phyloP scores from a whole-genome alignment of 2,888 invertebrate genomes.

The Bombylius discolor region DNA sequence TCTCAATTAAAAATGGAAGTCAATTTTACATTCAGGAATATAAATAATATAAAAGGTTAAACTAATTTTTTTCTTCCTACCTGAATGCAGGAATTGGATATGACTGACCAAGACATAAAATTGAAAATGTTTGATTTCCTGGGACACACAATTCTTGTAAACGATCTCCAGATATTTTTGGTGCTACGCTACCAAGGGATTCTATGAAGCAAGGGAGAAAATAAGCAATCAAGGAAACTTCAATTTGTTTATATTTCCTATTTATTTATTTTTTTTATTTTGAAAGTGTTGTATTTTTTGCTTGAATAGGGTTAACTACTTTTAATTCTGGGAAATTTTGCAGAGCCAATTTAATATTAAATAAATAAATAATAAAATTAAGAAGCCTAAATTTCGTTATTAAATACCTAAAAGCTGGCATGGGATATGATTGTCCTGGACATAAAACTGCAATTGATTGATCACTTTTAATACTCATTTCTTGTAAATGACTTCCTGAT shows the following conservation, averaged over 20 bases:
- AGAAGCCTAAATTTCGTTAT: no score
- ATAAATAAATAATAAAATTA: no score
- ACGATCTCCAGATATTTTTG: conserved; percentile 44
- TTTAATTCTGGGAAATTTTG: no score
- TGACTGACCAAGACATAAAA: conserved; percentile 61
- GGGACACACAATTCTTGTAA: conserved; percentile 41
- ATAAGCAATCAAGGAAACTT: no score
- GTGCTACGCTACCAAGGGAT: conserved; percentile 54
- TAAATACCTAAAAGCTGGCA: conserved; percentile 42
- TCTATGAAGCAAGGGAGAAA: conserved; percentile 33
- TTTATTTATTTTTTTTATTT: no score
- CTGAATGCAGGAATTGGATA: conserved; percentile 63
- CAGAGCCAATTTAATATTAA: no score
- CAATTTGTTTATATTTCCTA: no score
- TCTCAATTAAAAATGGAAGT: conserved; percentile 18
- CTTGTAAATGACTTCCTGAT: conserved; percentile 41
- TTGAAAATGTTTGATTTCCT: conserved; percentile 41
- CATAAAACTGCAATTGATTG: conserved; percentile 37
- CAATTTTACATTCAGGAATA: no score
- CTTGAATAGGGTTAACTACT: no score
- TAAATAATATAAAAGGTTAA: conserved; percentile 14
- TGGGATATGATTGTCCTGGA: conserved; percentile 44
- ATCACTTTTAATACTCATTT: conserved; percentile 26
- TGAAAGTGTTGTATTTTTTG: no score
- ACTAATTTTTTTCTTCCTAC: conserved; percentile 36